Conservation (phyloP, 2,888 invertebrate genomes). For the Nezara viridula region DNA sequence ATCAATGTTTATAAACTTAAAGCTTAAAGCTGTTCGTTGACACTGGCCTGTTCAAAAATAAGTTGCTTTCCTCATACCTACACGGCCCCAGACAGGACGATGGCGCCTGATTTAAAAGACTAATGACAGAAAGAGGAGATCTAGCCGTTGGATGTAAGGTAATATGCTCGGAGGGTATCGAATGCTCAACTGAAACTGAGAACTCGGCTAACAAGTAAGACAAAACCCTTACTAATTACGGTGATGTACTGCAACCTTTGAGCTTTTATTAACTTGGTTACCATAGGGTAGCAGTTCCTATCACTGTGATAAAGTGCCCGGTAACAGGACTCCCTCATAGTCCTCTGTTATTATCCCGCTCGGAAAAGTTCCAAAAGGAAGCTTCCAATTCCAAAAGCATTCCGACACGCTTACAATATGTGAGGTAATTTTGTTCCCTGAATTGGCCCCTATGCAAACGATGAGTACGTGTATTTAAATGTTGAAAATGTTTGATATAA, state of each 20-base stretch:
- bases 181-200: slow-evolving; percentile 44
- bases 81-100: neutral
- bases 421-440: neutral
- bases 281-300: slow-evolving; percentile 19
- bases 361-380: slow-evolving; percentile 20
- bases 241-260: slow-evolving; percentile 48
- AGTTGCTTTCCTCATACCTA: neutral
- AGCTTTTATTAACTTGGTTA: slow-evolving; percentile 44
- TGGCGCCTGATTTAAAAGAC: slow-evolving; percentile 35
- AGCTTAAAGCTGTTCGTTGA: neutral
- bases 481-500: neutral
- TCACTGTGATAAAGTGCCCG: neutral
- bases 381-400: slow-evolving; percentile 24
- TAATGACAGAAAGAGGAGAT: slow-evolving; percentile 26
- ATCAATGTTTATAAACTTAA: neutral
- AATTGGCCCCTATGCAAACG: neutral
- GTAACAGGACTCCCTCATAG: neutral
- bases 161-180: slow-evolving; percentile 20
- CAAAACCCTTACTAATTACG: slow-evolving; percentile 47
- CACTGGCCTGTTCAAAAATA: neutral
- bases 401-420: neutral
- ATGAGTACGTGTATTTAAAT: neutral
- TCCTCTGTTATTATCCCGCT: slow-evolving; percentile 13
- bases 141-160: slow-evolving; percentile 28
- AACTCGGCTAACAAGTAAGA: slow-evolving; percentile 46